A percentile compares a stretch with the other conserved stretches of the same genome.
phyloP scores from a whole-genome alignment of 2,888 invertebrate species.

The Chymomyza amoena region DNA sequence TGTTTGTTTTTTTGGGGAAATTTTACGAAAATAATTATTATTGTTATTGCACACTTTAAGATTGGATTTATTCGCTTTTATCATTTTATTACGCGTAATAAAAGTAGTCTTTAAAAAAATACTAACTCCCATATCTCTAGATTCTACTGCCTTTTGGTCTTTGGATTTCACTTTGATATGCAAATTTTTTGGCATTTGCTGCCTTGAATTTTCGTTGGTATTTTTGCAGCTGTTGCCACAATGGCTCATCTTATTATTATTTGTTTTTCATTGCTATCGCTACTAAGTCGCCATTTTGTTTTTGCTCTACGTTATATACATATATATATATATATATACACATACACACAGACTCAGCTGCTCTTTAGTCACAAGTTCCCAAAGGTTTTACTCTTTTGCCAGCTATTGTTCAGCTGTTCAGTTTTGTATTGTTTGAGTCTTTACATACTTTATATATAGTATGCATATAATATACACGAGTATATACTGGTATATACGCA shows the following conservation, averaged over 20 bases:
- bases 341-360: not conserved
- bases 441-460: not conserved
- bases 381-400: not conserved
- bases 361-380: not conserved
- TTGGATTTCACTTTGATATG: slow-evolving; percentile 36
- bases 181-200: slow-evolving; percentile 33
- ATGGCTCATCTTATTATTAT: slow-evolving; percentile 36
- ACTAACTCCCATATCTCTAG: not conserved
- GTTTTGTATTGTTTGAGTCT: not conserved
- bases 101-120: slow-evolving; percentile 24
- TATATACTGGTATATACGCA: not conserved
- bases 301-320: not conserved
- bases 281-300: slow-evolving; percentile 22
- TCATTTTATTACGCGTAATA: slow-evolving; percentile 27
- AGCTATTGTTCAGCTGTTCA: not conserved
- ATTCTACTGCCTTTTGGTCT: slow-evolving; percentile 13
- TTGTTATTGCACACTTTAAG: not conserved
- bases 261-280: slow-evolving; percentile 33
- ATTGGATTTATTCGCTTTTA: slow-evolving; percentile 13
- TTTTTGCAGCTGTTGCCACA: slow-evolving; percentile 46
- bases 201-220: slow-evolving; percentile 39
- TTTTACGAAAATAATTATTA: too few species aligned
- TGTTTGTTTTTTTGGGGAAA: too few species aligned
- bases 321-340: too few species aligned
- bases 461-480: not conserved